Conservation (phyloP, 2,113 vertebrate genomes). For the Pitta sordida region DNA sequence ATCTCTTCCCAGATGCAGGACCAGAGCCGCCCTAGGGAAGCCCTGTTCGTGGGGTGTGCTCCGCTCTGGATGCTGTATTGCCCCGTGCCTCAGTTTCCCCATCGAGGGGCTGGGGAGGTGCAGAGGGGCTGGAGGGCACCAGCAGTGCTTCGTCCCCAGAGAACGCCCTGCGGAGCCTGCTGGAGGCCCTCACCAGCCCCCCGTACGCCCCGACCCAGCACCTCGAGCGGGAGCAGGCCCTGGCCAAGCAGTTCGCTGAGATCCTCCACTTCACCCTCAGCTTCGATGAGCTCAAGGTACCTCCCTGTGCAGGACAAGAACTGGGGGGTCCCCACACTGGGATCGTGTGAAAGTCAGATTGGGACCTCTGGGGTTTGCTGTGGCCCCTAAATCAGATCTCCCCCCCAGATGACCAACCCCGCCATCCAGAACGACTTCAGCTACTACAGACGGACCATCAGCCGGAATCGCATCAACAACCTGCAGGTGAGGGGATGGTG, state of each 20-base stretch:
- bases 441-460: slow-evolving; percentile 91
- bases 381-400: fast-evolving
- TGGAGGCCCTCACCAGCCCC: slow-evolving; percentile 89
- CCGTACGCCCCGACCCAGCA: slow-evolving; percentile 89
- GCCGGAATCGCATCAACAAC: slow-evolving; percentile 87
- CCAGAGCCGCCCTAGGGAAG: fast-evolving
- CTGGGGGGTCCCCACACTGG: fast-evolving
- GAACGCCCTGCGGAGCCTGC: slow-evolving; percentile 85
- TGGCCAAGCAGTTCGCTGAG: slow-evolving; percentile 91
- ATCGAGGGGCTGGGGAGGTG: fast-evolving
- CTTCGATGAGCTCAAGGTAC: slow-evolving; percentile 90
- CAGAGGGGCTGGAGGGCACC: neutral
- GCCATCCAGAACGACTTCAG: slow-evolving; percentile 94
- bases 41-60: fast-evolving
- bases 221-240: slow-evolving; percentile 86
- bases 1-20: neutral
- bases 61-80: fast-evolving
- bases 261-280: slow-evolving; percentile 92
- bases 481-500: slow-evolving; percentile 73
- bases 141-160: slow-evolving; percentile 60
- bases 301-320: fast-evolving
- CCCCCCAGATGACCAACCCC: slow-evolving; percentile 85
- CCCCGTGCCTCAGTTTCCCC: slow-evolving; percentile 8
- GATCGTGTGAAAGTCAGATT: too few species aligned
- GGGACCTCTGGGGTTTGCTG: neutral